Conservation (phyloP, 2,888 invertebrate species). For the Caenorhabditis sulstoni region DNA sequence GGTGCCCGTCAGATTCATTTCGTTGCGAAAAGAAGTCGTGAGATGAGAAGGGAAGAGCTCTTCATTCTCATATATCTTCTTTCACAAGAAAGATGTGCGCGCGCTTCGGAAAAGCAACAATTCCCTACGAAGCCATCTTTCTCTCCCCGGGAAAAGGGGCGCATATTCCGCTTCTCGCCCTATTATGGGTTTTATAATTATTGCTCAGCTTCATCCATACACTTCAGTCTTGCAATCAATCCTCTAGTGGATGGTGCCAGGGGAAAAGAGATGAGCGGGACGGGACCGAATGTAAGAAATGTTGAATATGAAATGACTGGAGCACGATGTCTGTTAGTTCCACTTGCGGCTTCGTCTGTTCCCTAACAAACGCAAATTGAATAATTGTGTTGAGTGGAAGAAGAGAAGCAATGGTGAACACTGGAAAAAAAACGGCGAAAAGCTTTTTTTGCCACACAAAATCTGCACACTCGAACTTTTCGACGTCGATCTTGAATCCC, state of each 20-base stretch:
- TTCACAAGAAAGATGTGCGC: constrained; percentile 35
- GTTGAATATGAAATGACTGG: constrained; percentile 31
- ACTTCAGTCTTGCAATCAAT: constrained; percentile 42
- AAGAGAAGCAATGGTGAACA: not conserved
- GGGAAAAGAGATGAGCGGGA: not conserved
- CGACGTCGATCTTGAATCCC: constrained; percentile 16
- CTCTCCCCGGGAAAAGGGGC: constrained; percentile 12
- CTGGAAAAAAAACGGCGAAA: not conserved
- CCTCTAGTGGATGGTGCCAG: constrained; percentile 27
- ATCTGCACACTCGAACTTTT: constrained; percentile 33
- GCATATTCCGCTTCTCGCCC: constrained; percentile 7
- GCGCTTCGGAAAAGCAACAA: constrained; percentile 29
- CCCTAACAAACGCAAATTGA: constrained; percentile 20
- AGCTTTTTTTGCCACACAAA: not conserved
- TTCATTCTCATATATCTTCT: constrained; percentile 52
- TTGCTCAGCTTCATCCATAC: constrained; percentile 26
- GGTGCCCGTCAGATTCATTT: constrained; percentile 34
- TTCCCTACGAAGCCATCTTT: constrained; percentile 5
- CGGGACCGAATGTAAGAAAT: constrained; percentile 29
- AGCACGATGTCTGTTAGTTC: not conserved
- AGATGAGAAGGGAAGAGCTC: constrained; percentile 24
- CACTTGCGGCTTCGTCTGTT: not conserved
- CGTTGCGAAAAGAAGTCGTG: not conserved
- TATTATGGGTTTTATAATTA: constrained; percentile 50
- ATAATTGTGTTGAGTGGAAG: constrained; percentile 13